A percentile compares a stretch with the other conserved stretches of the same genome.
phyloP scores from a whole-genome alignment of 2,797 vertebrate species.

The Oceanodroma leucorhoa region DNA sequence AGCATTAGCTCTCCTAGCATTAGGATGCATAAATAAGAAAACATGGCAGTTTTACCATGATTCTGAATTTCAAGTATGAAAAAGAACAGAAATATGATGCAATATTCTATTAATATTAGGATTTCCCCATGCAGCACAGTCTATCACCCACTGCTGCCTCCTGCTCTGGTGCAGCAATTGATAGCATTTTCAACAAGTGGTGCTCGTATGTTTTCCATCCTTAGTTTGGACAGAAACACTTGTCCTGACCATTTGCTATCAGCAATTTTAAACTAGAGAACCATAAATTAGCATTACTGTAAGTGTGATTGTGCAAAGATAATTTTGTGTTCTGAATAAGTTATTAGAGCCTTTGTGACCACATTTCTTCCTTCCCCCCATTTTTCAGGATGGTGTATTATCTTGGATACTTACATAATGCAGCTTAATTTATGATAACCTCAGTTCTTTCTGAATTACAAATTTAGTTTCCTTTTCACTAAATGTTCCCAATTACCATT shows the following conservation, averaged over 20 bases:
- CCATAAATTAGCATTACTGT: background rate
- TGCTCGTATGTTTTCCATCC: background rate
- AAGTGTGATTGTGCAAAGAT: background rate
- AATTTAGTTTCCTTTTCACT: background rate
- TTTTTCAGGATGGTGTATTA: background rate
- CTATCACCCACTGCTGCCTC: background rate
- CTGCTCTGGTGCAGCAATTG: background rate
- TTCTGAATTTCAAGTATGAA: background rate
- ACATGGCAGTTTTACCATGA: background rate
- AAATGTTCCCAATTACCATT: background rate
- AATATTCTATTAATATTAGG: background rate
- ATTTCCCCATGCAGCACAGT: background rate
- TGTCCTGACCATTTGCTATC: background rate
- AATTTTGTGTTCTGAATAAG: background rate
- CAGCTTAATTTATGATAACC: background rate
- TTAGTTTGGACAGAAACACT: background rate
- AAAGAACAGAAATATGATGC: background rate
- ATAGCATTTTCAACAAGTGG: background rate
- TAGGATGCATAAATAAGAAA: background rate
- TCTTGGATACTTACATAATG: background rate
- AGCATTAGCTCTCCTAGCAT: background rate
- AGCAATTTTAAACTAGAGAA: background rate
- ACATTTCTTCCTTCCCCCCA: background rate
- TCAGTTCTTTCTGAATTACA: background rate
- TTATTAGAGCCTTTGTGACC: background rate